Base-by-base conservation (phyloP, 2,113 vertebrate species). In the Dascyllus trimaculatus region DNA sequence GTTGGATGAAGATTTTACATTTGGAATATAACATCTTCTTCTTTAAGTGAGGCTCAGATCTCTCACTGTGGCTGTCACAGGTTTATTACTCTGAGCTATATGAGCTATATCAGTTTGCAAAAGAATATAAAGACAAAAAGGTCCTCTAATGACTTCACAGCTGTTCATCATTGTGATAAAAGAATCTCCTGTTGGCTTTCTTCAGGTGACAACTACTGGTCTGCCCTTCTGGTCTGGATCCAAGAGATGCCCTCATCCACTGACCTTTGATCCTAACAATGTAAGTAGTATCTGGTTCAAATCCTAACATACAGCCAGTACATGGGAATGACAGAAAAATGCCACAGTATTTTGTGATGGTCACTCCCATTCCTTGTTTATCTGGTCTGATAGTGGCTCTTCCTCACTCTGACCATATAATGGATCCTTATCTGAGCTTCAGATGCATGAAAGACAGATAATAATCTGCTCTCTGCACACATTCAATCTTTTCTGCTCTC, bases 201-300 rank as follows among this genome's bases (percentile, higher is more conserved):
- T 29, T 29, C 77, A 97, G 96, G 71, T 93, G 81, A 93, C 86
- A 80, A 85, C 79, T 38, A 87, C 88, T 0, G 94, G 95, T 67
- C 89, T 95, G 14, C 92, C 85, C 19, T 97, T 96, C 89, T 97
- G 96, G 96, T 81, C 91, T 19, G 95, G 93, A 71, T 76, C 93
- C 72, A 96, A 93, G 91, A 94, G 79, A 74, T 96, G 96, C 83
- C 96, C 96, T 60, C 94, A 93, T 54, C 92, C 93, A 0, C 91
- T 97, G 92, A 92, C 65, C 3, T 97, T 97, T 73, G 82, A 96
- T 84, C 89, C 92, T 0, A 48, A 69, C 29, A 93, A 89, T 2
- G 96, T 97, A 88, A 96, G 96, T 78, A 70, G 68, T 38, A 25
- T 74, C 62, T 81, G 61, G 35, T 59, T 43, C 26, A 22, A 70